A percentile compares a stretch with the other conserved stretches of the same genome.
These are phyloP conservation scores for Patella depressa DNA, from an alignment of 2,888 invertebrate species.

Conservation along the genomic window DNA sequence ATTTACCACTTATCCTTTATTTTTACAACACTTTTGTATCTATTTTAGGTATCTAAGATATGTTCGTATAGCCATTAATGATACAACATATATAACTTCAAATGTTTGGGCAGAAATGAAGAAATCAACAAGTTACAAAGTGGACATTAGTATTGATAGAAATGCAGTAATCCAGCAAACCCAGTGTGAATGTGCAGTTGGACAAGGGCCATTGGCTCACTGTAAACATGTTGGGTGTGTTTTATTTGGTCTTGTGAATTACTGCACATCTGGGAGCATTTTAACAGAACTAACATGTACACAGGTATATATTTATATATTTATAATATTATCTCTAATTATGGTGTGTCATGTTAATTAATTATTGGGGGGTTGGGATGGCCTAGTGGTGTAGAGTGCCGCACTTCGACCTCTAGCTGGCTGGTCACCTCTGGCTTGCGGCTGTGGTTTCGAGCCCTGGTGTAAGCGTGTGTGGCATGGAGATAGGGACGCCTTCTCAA, in stretches of 20 bases:
- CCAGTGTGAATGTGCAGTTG: background rate
- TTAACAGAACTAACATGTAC: background rate
- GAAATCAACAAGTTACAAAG: background rate
- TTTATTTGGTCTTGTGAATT: background rate
- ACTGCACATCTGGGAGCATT: background rate
- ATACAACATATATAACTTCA: background rate
- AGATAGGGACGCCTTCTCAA: too few relatives aligned
- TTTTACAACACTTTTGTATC: background rate
- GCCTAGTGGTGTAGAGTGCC: too few relatives aligned
- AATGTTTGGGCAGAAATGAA: conserved; percentile 1
- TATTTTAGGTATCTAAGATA: background rate
- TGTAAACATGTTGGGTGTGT: background rate
- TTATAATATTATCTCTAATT: too few relatives aligned
- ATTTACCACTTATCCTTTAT: too few relatives aligned
- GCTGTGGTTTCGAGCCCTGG: too few relatives aligned
- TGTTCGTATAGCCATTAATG: background rate
- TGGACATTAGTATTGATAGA: background rate
- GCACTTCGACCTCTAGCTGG: too few relatives aligned
- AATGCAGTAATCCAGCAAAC: background rate
- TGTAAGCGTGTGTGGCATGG: too few relatives aligned
- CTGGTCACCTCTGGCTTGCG: too few relatives aligned
- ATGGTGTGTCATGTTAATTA: too few relatives aligned
- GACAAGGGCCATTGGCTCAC: background rate
- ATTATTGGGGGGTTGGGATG: too few relatives aligned
- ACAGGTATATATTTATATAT: conserved; percentile 3